Percentiles rank a stretch among this genome's conserved stretches.
Evolutionary conservation across 2,888 invertebrate species (phyloP).

Genomic region (Plebejus argus): DNA sequence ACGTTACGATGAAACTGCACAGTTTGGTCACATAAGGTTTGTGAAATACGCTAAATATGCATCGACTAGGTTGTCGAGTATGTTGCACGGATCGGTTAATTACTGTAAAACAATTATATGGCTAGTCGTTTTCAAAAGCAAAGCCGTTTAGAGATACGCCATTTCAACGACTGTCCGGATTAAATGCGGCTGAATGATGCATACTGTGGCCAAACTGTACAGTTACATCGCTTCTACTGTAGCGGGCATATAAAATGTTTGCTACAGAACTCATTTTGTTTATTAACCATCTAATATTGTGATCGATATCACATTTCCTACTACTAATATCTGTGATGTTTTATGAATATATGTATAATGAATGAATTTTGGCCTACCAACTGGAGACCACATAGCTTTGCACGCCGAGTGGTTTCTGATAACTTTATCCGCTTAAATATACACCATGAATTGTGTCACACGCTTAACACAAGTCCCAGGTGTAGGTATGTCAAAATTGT

Average conservation of each 20-base stretch:
- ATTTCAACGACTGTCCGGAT: no score
- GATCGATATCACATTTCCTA: slow-evolving; percentile 68
- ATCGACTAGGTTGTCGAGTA: no score
- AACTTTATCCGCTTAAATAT: slow-evolving; percentile 24
- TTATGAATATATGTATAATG: slow-evolving; percentile 59
- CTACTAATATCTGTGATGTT: slow-evolving; percentile 73
- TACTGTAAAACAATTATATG: no score
- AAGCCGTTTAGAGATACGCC: no score
- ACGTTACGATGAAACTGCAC: neutral
- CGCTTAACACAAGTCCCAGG: slow-evolving; percentile 26
- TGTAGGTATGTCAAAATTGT: slow-evolving; percentile 34
- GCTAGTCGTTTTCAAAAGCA: no score
- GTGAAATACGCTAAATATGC: no score
- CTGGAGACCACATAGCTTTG: slow-evolving; percentile 56
- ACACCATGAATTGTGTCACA: slow-evolving; percentile 21
- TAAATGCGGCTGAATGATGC: no score
- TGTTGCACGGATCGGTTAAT: no score
- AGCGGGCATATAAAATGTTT: slow-evolving; percentile 31
- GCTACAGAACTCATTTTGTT: slow-evolving; percentile 42
- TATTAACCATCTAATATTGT: slow-evolving; percentile 52
- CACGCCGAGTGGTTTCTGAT: slow-evolving; percentile 43
- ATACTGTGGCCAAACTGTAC: neutral
- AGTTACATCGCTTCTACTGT: neutral
- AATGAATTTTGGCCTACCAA: slow-evolving; percentile 66
- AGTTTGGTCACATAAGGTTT: neutral